Evolutionary conservation across 2,113 vertebrate species (phyloP), one percentile per base, ranked within the genome.

Genomic region (Cynoglossus semilaevis): DNA sequence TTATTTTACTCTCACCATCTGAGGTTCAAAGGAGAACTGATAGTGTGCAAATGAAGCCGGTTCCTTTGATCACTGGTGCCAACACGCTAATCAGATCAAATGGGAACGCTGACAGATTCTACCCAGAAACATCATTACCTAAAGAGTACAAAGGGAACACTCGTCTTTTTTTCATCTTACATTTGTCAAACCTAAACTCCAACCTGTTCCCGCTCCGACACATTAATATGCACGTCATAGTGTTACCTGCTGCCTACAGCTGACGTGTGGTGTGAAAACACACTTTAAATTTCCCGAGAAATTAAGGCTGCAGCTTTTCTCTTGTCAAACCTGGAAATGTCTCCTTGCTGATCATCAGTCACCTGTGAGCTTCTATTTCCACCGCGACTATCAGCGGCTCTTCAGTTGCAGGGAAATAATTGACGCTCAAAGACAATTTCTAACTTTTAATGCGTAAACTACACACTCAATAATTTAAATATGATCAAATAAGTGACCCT

Each of bases 21-120:
- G 56, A 44, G 42, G 67, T 76, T 84, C 71, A 82, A 72, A 72
- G 64, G 56, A 19, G 6, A 59, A 49, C 38, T 54, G 68, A 79
- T 63, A 50, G 60, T 36, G 55, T 44, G 66, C 37, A 76, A 81
- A 79, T 74, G 68, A 83, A 63, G 43, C 56, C 16, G 19, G 34
- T 45, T 15, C 63, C 71, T 84, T 80, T 87, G 80, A 87, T 83
- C 71, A 51, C 18, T 9, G 56, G 29, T 50, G 48, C 67, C 75
- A 47, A 44, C 40, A 1, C 45, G 4, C 48, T 70, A 70, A 79
- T 73, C 74, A 58, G 59, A 77, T 80, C 60, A 76, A 81, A 80
- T 45, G 57, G 73, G 68, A 74, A 37, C 8, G 1, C 71, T 51
- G 65, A 69, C 67, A 60, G 53, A 41, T 71, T 61, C 58, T 71